These are phyloP conservation scores for Cantharis lateralis DNA, from an alignment of 2,888 invertebrate genomes.

Conservation along the genomic window DNA sequence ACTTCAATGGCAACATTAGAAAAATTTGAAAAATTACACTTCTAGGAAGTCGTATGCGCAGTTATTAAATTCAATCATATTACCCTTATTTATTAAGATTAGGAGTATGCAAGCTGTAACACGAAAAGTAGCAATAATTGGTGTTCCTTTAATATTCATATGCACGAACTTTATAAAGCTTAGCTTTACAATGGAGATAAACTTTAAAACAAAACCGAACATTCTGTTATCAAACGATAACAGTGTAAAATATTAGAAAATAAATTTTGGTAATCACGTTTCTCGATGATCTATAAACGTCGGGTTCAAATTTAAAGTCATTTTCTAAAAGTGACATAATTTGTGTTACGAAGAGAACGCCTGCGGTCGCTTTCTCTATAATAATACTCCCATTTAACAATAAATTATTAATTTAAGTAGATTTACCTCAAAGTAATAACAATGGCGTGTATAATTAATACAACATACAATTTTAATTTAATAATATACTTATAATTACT, in stretches of 20 bases:
- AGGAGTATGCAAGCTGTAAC: conserved; percentile 31
- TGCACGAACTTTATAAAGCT: conserved; percentile 34
- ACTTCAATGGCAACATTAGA: background rate
- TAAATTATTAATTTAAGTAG: background rate
- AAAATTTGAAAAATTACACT: conserved; percentile 16
- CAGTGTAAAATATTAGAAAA: background rate
- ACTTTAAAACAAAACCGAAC: conserved; percentile 4
- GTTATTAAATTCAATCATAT: conserved; percentile 34
- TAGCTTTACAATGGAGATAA: conserved; percentile 22
- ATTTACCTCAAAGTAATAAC: background rate
- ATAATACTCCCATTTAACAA: background rate
- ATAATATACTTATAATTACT: too few relatives aligned
- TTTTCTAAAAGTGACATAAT: background rate
- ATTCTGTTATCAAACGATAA: background rate
- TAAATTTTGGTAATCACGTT: background rate
- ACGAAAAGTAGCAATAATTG: conserved; percentile 35
- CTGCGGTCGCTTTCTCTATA: background rate
- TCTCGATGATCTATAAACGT: background rate
- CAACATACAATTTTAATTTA: too few relatives aligned
- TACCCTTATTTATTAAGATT: conserved; percentile 35
- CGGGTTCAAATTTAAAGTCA: background rate
- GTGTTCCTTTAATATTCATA: conserved; percentile 34
- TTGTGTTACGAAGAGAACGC: background rate
- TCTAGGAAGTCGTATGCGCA: conserved; percentile 23
- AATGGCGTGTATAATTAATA: background rate